Evolutionary conservation across 1,140 invertebrate species (phyloP), one percentile per base, ranked within the genome.

Genomic region (Sinella curviseta): DNA sequence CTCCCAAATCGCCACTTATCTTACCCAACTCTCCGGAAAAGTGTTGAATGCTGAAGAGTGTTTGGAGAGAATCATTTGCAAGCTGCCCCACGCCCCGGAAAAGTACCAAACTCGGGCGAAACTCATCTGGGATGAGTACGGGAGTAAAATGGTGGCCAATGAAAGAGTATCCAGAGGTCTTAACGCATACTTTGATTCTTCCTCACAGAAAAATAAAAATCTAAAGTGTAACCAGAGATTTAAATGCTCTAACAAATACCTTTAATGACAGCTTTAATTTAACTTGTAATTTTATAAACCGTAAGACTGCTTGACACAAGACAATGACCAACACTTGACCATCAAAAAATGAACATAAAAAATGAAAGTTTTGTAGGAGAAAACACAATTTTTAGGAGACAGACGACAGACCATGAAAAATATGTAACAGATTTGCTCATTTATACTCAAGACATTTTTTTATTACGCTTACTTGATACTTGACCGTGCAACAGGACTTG

Each of bases 141-240:
- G 81, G 1, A 70, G n/a, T 2, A 78, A 73, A 34, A 48, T 77
- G 20, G 67, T 81, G 24, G 80, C 24, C 31, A 78, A 54, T 70
- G 0, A 60, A 12, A 76, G 81, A 34, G 39, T 84, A 14, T 39
- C 67, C n/a, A 39, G 81, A 36, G 83, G 81, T 0, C 60, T 84
- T 16, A 74, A 39, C 14, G 83, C 83, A 24, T 84, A 82, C 48
- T 84, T 84, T 70, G 80, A 81, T 0, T 77, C 74, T 1, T 28
- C 14, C 34, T 36, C 57, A 36, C 77, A 35, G 31, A 82, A 81
- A 79, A 65, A 78, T 36, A 39, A 78, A 48, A 74, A 74, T 28
- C 76, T 79, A 8, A 84, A 82, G 60, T 84, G 83, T 74, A 79
- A 84, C 35, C 79, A 81, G 34, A 78, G 78, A 55, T 84, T 84